phyloP scores from a whole-genome alignment of 2,797 vertebrate species.

The Poecilia picta region DNA sequence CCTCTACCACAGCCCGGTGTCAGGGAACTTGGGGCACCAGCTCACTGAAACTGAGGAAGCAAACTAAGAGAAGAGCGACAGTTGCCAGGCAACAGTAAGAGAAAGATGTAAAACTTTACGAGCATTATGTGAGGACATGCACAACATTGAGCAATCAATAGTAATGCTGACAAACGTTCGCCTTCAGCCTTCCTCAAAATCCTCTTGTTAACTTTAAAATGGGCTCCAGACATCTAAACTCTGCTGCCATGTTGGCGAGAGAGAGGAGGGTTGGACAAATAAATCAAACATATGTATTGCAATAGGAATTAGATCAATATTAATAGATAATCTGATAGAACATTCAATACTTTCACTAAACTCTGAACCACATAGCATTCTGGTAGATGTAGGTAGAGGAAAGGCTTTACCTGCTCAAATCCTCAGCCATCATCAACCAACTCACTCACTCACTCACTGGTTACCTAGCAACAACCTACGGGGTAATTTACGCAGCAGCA shows the following conservation, averaged over 20 bases:
- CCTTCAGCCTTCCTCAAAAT: too few species aligned
- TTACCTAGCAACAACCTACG: too few species aligned
- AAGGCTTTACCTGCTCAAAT: too few species aligned
- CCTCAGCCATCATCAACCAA: too few species aligned
- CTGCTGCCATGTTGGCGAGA: background rate
- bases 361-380: too few species aligned
- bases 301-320: too few species aligned
- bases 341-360: too few species aligned
- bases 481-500: too few species aligned
- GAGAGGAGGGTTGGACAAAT: background rate
- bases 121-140: background rate
- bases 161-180: background rate
- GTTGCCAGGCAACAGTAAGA: slow-evolving; percentile 4
- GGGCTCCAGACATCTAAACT: background rate
- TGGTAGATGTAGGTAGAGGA: too few species aligned
- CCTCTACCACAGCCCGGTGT: background rate
- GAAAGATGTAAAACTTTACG: background rate
- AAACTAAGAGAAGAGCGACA: background rate
- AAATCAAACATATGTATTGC: too few species aligned
- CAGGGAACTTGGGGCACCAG: background rate
- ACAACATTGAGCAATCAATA: background rate
- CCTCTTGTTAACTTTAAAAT: background rate
- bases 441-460: too few species aligned
- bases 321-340: too few species aligned
- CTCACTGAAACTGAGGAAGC: background rate